phyloP scores from a whole-genome alignment of 2,888 invertebrate genomes.

The Aphrophora alni region DNA sequence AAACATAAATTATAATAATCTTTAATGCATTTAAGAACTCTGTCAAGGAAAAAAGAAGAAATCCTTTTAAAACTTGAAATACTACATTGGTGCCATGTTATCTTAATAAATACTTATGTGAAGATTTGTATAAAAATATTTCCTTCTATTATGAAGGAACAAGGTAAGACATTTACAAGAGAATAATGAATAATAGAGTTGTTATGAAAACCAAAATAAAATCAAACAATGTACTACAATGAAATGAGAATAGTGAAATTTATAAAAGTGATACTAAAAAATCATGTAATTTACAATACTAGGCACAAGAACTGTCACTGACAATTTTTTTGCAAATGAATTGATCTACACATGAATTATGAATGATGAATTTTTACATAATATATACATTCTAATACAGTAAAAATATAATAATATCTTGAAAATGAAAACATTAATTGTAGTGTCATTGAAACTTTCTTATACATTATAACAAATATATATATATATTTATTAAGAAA shows the following conservation, averaged over 20 bases:
- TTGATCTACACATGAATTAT: neutral
- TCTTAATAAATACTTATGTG: neutral
- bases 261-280: neutral
- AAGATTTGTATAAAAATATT: conserved; percentile 7
- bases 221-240: neutral
- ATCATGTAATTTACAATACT: neutral
- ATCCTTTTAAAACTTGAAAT: neutral
- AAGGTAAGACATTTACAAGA: neutral
- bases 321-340: neutral
- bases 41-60: neutral
- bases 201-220: neutral
- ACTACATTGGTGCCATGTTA: neutral
- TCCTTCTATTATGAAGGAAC: neutral
- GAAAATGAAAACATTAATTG: neutral
- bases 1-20: neutral
- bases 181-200: neutral
- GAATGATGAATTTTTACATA: neutral
- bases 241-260: neutral
- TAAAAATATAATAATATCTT: neutral
- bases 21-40: too few species aligned
- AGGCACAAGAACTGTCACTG: neutral
- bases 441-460: neutral
- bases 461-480: too few species aligned
- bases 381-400: neutral
- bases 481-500: too few species aligned